Conservation (phyloP, 2,113 vertebrate species). For the human (Homo sapiens) region DNA sequence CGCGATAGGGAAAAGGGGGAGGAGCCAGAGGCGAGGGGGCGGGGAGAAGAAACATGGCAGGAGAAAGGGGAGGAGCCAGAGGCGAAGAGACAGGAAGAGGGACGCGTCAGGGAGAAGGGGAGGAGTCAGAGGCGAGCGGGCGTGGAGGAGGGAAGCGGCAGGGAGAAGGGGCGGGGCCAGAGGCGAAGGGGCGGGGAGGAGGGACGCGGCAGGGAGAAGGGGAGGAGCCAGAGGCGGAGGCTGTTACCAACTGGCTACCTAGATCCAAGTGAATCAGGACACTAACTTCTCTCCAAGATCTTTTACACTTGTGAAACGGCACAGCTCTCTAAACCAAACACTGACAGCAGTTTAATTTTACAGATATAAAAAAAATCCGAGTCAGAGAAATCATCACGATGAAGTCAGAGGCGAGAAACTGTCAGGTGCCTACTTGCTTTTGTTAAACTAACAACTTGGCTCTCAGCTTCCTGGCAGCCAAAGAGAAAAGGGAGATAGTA, state of each 20-base stretch:
- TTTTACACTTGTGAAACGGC: neutral
- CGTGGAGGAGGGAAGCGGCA: no score
- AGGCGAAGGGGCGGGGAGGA: neutral
- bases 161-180: no score
- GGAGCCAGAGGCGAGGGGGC: no score
- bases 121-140: neutral
- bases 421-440: neutral
- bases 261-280: no score
- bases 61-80: no score
- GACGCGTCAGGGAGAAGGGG: neutral
- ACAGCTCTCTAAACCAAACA: neutral
- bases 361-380: neutral
- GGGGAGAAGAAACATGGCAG: no score
- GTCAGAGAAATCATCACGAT: neutral
- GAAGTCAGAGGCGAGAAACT: neutral
- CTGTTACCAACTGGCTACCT: rapidly evolving
- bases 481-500: neutral
- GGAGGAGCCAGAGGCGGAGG: rapidly evolving
- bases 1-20: no score
- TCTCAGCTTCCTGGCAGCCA: neutral
- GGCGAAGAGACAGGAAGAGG: no score
- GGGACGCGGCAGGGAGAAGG: rapidly evolving
- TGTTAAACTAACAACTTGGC: neutral
- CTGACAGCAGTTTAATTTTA: neutral
- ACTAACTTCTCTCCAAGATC: neutral